phyloP scores from a whole-genome alignment of 2,888 invertebrate species.

The Peribatodes rhomboidaria region DNA sequence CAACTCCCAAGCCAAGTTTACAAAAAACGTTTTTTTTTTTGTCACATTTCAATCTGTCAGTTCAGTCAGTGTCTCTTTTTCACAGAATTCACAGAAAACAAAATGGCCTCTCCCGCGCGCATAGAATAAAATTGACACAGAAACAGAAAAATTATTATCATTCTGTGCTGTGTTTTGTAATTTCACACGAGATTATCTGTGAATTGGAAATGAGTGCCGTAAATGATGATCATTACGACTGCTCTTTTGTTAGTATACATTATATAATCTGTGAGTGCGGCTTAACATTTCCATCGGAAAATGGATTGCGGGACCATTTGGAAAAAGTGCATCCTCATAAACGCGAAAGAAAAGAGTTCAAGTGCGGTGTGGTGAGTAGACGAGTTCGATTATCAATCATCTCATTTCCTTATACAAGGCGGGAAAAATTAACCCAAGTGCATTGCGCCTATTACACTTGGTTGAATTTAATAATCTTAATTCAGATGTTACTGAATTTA shows the following conservation, averaged over 20 bases:
- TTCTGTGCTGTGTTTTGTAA: slow-evolving; percentile 43
- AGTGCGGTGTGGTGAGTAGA: slow-evolving; percentile 59
- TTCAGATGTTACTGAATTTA: too few relatives aligned
- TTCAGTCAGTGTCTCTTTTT: too few relatives aligned
- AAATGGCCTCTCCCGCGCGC: slow-evolving; percentile 52
- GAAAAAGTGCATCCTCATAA: slow-evolving; percentile 64
- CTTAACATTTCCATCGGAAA: slow-evolving; percentile 69
- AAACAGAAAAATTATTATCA: slow-evolving; percentile 44
- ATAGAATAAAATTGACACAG: slow-evolving; percentile 46
- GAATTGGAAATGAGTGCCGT: slow-evolving; percentile 50
- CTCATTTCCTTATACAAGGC: background rate
- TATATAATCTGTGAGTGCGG: slow-evolving; percentile 79
- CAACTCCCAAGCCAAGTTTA: too few relatives aligned
- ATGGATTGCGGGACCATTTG: slow-evolving; percentile 63
- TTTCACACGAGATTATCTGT: slow-evolving; percentile 25
- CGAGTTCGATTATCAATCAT: background rate
- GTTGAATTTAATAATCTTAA: too few relatives aligned
- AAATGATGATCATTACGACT: slow-evolving; percentile 62
- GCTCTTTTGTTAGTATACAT: slow-evolving; percentile 73
- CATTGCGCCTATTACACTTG: too few relatives aligned
- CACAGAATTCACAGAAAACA: slow-evolving; percentile 22
- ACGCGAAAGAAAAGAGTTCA: slow-evolving; percentile 62
- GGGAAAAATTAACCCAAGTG: background rate
- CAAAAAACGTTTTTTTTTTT: too few relatives aligned
- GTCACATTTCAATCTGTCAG: too few relatives aligned